Percentiles rank a stretch among this genome's conserved stretches.
phyloP scores from a whole-genome alignment of 2,797 vertebrate species.

The Gallirallus australis region DNA sequence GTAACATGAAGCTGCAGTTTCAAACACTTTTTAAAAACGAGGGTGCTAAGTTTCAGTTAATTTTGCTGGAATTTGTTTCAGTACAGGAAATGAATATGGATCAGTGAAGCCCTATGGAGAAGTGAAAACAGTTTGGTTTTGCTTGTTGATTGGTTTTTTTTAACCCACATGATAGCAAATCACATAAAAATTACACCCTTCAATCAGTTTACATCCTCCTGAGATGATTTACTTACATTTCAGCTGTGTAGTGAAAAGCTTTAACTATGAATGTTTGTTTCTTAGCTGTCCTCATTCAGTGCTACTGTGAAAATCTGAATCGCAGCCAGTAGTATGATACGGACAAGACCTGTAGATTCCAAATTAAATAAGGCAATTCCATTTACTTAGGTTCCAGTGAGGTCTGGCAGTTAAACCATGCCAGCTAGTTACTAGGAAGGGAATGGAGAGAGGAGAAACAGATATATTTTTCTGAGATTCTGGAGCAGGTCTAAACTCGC shows the following conservation, averaged over 20 bases:
- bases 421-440: neutral
- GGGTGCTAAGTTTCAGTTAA: neutral
- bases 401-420: neutral
- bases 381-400: neutral
- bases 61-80: neutral
- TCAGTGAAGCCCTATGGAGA: neutral
- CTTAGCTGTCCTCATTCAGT: neutral
- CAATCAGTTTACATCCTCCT: neutral
- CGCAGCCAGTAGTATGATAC: neutral
- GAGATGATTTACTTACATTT: neutral
- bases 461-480: neutral
- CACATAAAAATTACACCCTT: neutral
- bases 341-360: neutral
- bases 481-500: neutral
- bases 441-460: neutral
- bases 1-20: neutral
- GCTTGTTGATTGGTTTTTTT: neutral
- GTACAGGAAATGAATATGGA: neutral
- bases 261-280: neutral
- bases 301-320: neutral
- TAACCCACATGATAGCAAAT: rapidly evolving
- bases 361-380: neutral
- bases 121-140: neutral
- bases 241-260: neutral
- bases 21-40: neutral